These are phyloP conservation scores for Poecile atricapillus DNA, from an alignment of 2,113 vertebrate genomes.

Conservation along the genomic window DNA sequence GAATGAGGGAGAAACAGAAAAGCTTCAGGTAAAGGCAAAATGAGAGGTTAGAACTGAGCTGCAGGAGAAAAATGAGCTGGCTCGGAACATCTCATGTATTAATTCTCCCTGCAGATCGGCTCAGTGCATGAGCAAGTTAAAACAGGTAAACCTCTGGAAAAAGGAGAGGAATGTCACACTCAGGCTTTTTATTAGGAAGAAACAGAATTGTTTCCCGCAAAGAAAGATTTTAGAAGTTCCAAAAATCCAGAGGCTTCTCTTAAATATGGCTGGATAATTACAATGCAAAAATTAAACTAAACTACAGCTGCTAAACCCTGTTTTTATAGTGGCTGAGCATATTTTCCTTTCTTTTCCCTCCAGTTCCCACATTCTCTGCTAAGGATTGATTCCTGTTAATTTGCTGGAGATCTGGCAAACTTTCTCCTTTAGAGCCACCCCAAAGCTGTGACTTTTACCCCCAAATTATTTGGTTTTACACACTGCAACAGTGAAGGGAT, in stretches of 20 bases:
- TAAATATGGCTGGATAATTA: not conserved
- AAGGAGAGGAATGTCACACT: not conserved
- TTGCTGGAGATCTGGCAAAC: not conserved
- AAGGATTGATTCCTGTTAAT: not conserved
- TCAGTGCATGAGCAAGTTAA: not conserved
- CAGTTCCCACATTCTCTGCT: not conserved
- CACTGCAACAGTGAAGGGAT: rapidly evolving
- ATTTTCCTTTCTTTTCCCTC: not conserved
- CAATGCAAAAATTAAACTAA: not conserved
- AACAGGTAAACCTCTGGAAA: not conserved
- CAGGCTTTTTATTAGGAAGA: not conserved
- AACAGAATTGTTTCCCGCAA: not conserved
- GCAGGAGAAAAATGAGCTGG: not conserved
- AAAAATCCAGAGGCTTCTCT: not conserved
- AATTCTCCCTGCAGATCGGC: not conserved
- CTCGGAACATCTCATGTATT: rapidly evolving
- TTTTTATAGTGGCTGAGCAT: not conserved
- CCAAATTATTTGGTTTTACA: rapidly evolving
- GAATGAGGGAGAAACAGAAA: not conserved
- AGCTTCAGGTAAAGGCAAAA: not conserved
- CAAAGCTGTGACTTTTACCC: not conserved
- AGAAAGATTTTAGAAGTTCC: not conserved
- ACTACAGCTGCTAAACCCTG: not conserved
- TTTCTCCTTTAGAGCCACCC: not conserved
- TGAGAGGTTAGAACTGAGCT: not conserved